phyloP scores from a whole-genome alignment of 2,113 vertebrate genomes.

The Seriola rivoliana region DNA sequence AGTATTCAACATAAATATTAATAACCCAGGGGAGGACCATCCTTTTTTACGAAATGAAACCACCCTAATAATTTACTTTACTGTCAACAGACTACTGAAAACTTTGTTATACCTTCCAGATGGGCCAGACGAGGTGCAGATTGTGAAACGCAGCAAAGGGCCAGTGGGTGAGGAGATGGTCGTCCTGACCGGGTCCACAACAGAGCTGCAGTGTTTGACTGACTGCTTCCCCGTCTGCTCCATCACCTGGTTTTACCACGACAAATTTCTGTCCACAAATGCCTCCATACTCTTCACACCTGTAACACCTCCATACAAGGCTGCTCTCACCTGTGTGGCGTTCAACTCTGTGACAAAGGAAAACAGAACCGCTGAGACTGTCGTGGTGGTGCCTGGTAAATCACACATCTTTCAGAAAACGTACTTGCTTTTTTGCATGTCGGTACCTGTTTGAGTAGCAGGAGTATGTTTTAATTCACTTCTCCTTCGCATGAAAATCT shows the following conservation, averaged over 20 bases:
- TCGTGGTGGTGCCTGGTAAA: conserved; percentile 28
- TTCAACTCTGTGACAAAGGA: conserved; percentile 13
- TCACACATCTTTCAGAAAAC: no score
- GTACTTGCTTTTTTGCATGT: neutral
- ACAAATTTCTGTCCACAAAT: neutral
- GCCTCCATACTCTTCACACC: conserved; percentile 37
- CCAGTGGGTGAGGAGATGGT: conserved; percentile 14
- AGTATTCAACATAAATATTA: no score
- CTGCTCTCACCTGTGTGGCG: conserved; percentile 31
- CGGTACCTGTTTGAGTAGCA: neutral
- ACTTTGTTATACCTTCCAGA: conserved; percentile 11
- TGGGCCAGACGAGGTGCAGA: conserved; percentile 30
- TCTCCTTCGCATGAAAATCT: no score
- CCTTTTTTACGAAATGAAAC: no score
- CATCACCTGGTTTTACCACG: conserved; percentile 31
- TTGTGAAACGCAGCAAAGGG: neutral
- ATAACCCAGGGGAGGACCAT: no score
- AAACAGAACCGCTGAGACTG: neutral
- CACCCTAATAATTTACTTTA: no score
- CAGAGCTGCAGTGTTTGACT: conserved; percentile 26
- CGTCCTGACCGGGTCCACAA: conserved; percentile 16
- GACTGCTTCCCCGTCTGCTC: conserved; percentile 40
- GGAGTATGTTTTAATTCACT: no score
- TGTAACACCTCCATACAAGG: conserved; percentile 5
- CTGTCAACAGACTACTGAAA: neutral